Evolutionary conservation across 2,797 vertebrate species (phyloP), one percentile per base, ranked within the genome.

Genomic region (Corythornis leucogaster): DNA sequence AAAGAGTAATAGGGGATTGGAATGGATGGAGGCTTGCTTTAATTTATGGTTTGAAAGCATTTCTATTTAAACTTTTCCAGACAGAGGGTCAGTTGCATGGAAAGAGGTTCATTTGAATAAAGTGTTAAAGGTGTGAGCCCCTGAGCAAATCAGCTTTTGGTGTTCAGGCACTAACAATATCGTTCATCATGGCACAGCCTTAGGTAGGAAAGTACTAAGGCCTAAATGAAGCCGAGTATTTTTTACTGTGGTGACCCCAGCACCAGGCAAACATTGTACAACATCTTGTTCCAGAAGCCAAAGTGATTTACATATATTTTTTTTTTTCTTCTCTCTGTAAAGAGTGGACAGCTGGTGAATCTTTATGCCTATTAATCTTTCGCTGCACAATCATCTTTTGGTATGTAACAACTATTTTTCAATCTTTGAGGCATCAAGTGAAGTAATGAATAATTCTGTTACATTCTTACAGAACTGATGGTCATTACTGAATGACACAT

Each of bases 281-380:
- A 64, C 54, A 58, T 76, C 77, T 91, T 92, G 28, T 91, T 94
- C 70, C 62, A 85, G 59, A 25, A 94, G 59, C 85, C 71, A 57
- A 87, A 78, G 30, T 83, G 28, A 97, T 97, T 95, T 93, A 76
- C 76, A 40, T 96, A 14, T n/a, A 8, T 33, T 71, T 68, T 79
- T 76, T 76, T 83, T 76, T 76, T 30, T 9, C 57, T 84, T 88
- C 43, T 51, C 28, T 94, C 57, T 70, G 48, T 79, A 81, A 58
- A 48, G 21, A 93, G 31, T 90, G 80, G 88, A 85, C 73, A 96
- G 79, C 94, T 96, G 89, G 83, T 33, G 63, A 90, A 93, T 95
- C 38, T 51, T 91, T 87, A 45, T 2, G 15, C 35, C 93, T 95
- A 95, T 96, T 96, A 96, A 97, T 97, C 86, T 97, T 96, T 58